phyloP scores from a whole-genome alignment of 2,888 invertebrate species.

The Caenorhabditis angaria region DNA sequence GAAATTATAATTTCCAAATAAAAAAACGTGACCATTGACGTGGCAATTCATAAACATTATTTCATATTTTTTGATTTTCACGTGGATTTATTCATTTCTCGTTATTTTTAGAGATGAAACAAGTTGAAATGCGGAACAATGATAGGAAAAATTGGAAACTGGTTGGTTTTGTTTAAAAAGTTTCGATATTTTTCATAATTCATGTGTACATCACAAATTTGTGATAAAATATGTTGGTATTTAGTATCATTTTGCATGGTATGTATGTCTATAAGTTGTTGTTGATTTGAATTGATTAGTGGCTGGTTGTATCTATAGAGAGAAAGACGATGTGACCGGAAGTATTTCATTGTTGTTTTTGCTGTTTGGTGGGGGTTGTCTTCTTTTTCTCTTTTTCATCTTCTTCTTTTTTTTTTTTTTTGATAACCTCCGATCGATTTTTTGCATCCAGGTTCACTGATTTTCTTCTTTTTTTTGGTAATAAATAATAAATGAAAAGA shows the following conservation, averaged over 20 bases:
- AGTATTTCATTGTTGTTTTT: background rate
- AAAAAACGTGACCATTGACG: no score
- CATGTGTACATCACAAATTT: no score
- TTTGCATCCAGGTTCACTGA: background rate
- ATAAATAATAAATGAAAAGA: background rate
- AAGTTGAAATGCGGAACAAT: no score
- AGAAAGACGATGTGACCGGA: background rate
- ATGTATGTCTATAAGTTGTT: background rate
- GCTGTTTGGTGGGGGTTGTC: background rate
- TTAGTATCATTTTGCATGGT: background rate
- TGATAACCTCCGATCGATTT: background rate
- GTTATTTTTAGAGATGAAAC: no score
- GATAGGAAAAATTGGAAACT: no score
- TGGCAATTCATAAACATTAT: no score
- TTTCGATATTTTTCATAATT: no score
- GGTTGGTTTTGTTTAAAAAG: no score
- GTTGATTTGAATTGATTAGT: conserved; percentile 4
- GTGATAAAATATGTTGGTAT: no score
- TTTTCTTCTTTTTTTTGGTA: background rate
- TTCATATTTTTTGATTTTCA: no score
- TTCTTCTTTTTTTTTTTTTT: conserved; percentile 2
- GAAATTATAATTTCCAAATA: no score
- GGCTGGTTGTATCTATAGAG: background rate
- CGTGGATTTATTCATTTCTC: no score
- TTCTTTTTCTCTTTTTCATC: background rate